Base-by-base conservation (phyloP, 2,888 invertebrate genomes). In the Spicauda simplicius region DNA sequence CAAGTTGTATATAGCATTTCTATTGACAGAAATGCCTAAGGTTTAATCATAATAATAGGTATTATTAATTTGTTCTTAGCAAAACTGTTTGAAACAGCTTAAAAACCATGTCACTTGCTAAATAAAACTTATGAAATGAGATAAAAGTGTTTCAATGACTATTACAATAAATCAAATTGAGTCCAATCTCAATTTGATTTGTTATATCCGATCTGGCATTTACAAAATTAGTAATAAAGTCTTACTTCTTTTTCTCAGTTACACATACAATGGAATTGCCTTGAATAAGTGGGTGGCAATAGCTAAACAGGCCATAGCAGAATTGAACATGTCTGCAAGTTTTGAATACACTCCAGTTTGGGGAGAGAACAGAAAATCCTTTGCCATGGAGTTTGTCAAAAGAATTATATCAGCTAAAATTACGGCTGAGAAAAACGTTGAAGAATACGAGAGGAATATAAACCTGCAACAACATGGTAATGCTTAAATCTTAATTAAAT, bases 251-350 rank as follows among this genome's bases (percentile, higher is more conserved):
- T 37, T 53, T 76, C 74, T 5, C 70, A 91, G 91, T 75, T 89
- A 87, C 70, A 86, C 85, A 52, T 90, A 91, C 69, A 90, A 90
- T 66, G 90, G 90, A 2, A 75, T 90, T 20, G 76, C 89, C 8
- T 72, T 91, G 57, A 85, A 88, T 68, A 91, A 90, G 78, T 93
- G 91, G 91, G 88, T 87, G 14, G 82, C 88, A 5, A 83, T 91
- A 58, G 92, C 91, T 2, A 92, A 92, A 73, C 93, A 93, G 77
- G 86, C 93, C 16, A 90, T 96, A 75, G 95, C 95, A 57, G 95
- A 95, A 72, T 81, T 93, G 14, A 94, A 94, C 73, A 79, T 90
- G 70, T 90, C 94, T 0, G 81, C 94, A 0, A 90, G 88, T 58
- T 94, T 93, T 70, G 88, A 92, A 70, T 93, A 94, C 70, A 86